These are phyloP conservation scores for Paradisaea rubra DNA, from an alignment of 2,113 vertebrate genomes.

Conservation along the genomic window DNA sequence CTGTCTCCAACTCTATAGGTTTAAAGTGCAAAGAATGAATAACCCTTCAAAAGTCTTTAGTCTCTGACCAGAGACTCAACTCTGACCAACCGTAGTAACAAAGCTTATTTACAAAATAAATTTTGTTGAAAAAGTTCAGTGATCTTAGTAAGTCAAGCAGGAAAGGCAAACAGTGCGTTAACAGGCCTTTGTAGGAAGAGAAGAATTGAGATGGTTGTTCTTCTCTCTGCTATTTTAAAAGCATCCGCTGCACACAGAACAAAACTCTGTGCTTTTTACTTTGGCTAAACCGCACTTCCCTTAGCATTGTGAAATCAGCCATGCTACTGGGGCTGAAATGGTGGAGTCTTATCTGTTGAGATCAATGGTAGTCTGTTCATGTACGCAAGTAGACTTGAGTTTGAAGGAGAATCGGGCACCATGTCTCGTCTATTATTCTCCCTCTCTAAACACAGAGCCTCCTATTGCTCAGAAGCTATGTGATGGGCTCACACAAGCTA, in stretches of 20 bases:
- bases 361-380: not conserved
- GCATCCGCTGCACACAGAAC: not conserved
- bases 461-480: not conserved
- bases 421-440: not conserved
- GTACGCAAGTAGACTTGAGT: not conserved
- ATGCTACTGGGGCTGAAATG: not conserved
- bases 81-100: not conserved
- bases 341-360: not conserved
- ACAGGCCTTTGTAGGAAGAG: not conserved
- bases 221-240: not conserved
- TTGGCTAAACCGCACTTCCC: not conserved
- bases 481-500: not conserved
- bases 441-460: not conserved
- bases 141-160: not conserved
- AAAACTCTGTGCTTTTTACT: not conserved
- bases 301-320: not conserved
- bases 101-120: constrained; percentile 31
- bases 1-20: not conserved
- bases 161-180: not conserved
- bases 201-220: not conserved
- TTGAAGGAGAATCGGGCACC: not conserved
- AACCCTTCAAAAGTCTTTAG: not conserved
- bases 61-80: not conserved
- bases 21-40: constrained; percentile 6
- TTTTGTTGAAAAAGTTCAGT: not conserved